Percentiles rank a stretch among this genome's conserved stretches.
phyloP scores from a whole-genome alignment of 1,140 invertebrate species.

The Thalassaphorura encarpata region DNA sequence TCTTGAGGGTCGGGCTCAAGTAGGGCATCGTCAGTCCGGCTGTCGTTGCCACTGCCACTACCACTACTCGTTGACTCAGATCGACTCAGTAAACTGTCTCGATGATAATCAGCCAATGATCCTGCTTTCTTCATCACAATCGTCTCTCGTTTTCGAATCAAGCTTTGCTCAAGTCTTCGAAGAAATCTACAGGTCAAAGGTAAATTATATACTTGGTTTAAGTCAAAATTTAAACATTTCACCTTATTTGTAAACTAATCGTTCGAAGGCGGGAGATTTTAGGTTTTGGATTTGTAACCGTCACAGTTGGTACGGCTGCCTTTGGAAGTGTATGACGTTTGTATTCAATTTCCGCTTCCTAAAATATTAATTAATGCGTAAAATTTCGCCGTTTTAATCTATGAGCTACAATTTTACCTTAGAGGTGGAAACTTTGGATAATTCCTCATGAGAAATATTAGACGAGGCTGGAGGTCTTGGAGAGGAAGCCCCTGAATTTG shows the following conservation, averaged over 20 bases:
- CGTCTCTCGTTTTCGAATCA: slow-evolving; percentile 37
- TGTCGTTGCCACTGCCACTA: background rate
- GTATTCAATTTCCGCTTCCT: no score
- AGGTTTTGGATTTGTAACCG: background rate
- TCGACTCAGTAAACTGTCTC: background rate
- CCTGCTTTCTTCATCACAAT: slow-evolving; percentile 5
- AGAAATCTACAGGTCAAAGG: slow-evolving; percentile 41
- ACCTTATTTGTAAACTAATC: slow-evolving; percentile 60
- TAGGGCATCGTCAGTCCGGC: background rate
- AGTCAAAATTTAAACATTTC: slow-evolving; percentile 2
- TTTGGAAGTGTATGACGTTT: no score
- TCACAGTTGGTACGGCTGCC: no score
- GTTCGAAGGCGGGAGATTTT: slow-evolving; percentile 46
- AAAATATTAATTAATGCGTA: no score
- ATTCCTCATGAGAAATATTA: no score
- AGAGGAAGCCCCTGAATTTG: no score
- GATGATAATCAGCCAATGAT: slow-evolving; percentile 2
- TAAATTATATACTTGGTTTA: background rate
- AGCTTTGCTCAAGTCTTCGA: slow-evolving; percentile 48
- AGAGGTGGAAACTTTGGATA: no score
- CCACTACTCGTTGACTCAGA: background rate
- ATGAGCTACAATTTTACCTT: no score
- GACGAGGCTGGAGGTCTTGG: no score
- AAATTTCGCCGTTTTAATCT: no score
- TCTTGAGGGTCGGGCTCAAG: background rate